phyloP scores from a whole-genome alignment of 2,113 vertebrate species.

The Rhagologus leucostigma region DNA sequence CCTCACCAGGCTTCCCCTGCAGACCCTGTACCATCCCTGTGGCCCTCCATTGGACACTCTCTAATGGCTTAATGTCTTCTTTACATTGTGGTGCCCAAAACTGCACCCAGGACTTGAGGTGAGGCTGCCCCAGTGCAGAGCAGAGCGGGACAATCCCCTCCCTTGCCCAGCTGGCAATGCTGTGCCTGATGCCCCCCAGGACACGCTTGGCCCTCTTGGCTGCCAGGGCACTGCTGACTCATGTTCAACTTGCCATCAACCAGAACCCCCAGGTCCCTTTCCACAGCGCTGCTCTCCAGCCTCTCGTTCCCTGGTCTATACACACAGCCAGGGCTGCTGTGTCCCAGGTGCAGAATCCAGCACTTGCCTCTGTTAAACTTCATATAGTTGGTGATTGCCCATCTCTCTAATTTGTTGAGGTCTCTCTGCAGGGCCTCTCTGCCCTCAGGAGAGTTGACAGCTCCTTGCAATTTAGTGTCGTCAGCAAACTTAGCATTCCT shows the following conservation, averaged over 20 bases:
- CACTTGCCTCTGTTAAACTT: not conserved
- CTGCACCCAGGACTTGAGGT: not conserved
- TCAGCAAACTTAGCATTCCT: not conserved
- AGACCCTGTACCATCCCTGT: not conserved
- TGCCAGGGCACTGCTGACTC: not conserved
- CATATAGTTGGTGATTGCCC: not conserved
- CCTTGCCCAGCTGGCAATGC: rapidly evolving
- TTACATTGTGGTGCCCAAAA: not conserved
- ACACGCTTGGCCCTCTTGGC: not conserved
- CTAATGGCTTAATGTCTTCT: not conserved
- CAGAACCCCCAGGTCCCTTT: not conserved
- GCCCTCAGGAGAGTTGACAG: not conserved
- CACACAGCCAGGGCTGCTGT: not conserved
- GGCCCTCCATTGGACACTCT: not conserved
- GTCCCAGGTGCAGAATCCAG: not conserved
- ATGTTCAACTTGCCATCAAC: rapidly evolving
- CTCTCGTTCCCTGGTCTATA: not conserved
- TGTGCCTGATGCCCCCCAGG: not conserved
- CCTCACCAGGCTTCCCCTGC: not conserved
- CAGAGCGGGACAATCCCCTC: not conserved
- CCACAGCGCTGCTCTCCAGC: not conserved
- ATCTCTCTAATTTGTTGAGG: rapidly evolving
- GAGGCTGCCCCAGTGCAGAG: rapidly evolving
- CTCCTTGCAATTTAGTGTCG: not conserved
- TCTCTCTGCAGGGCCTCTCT: not conserved